Base-by-base conservation (phyloP, 1,140 invertebrate species). In the Diuraphis noxia region DNA sequence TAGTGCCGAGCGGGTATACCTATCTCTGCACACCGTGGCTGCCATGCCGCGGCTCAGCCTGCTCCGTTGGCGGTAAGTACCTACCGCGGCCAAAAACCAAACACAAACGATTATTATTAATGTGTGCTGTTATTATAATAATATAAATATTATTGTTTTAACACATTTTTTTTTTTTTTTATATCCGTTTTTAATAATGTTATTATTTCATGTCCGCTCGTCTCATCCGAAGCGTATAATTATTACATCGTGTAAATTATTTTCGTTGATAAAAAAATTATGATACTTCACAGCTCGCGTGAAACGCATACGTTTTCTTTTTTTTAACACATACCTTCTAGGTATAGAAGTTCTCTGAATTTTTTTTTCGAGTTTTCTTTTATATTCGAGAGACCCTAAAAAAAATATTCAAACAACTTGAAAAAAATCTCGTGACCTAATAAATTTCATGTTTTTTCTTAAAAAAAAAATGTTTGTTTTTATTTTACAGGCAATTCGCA, bases 31-130 rank as follows among this genome's bases (percentile, higher is more conserved):
- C 40, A 82, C 77, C 43, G 89, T 91, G 89, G 77, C 89, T 81
- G 89, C 89, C 34, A 91, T 91, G 89, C 77, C 77, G 89, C 89
- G 77, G 89, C 43, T n/a, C 52, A 40, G n/a, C n/a, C 34, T 91
- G 77, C 7, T 91, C 77, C 43, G 25, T 38, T 91, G 89, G 89
- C 89, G 89, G 89, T 91, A 49, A 91, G 89, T 82, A 21, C 30
- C 49, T n/a, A 63, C 0, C 30, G 30, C 21, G 30, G 0, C 30
- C 82, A 82, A 23, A 40, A 82, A 19, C 36, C 36, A 41, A n/a
- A 30, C 10, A 40, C 40, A 1, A 41, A 41, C 30, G 2, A 49
- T 79, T n/a, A 41, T 82, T 41, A 4, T 46, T 46, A 46, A 2
- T 23, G 2, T 34, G 0, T 21, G 13, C 6, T 13, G 25, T 40